Evolutionary conservation across 2,797 vertebrate species (phyloP).

Genomic region (Gadopsis marmoratus): DNA sequence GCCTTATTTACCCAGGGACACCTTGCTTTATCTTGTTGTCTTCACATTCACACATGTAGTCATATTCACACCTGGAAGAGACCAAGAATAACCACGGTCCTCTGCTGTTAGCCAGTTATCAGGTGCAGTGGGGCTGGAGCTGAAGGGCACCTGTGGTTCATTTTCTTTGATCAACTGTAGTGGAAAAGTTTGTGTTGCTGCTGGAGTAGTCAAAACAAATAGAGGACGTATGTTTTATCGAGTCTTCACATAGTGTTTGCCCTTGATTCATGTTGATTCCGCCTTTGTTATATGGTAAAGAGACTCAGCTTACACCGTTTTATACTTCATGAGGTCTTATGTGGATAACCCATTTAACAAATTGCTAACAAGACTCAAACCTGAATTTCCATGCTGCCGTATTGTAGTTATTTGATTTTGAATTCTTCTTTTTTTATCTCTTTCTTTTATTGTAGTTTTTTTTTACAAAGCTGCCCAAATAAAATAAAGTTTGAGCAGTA

Average conservation of each 20-base stretch:
- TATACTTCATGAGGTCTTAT: neutral
- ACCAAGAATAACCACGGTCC: conserved; percentile 20
- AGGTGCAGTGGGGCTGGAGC: conserved; percentile 4
- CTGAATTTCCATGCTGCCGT: neutral
- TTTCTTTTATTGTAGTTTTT: too few relatives aligned
- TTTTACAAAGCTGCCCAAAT: neutral
- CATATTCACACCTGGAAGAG: conserved; percentile 20
- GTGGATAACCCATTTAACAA: neutral
- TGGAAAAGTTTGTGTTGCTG: conserved; percentile 15
- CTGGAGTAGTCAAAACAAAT: conserved; percentile 9
- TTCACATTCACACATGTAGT: conserved; percentile 19
- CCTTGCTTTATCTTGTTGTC: neutral
- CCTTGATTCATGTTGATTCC: neutral
- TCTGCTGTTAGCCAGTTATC: conserved; percentile 15
- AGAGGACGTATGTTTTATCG: neutral
- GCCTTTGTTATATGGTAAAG: neutral
- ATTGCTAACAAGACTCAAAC: neutral
- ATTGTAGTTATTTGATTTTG: neutral
- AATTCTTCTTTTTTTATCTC: neutral
- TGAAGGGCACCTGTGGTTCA: neutral
- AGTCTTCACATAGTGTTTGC: neutral
- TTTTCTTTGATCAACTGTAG: conserved; percentile 11
- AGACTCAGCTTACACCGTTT: neutral
- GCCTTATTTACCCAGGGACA: conserved; percentile 28
- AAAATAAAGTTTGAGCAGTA: neutral